Percentiles rank a stretch among this genome's conserved stretches.
Conservation (phyloP, 2,797 vertebrate genomes). For the Euphonia xanthogaster region DNA sequence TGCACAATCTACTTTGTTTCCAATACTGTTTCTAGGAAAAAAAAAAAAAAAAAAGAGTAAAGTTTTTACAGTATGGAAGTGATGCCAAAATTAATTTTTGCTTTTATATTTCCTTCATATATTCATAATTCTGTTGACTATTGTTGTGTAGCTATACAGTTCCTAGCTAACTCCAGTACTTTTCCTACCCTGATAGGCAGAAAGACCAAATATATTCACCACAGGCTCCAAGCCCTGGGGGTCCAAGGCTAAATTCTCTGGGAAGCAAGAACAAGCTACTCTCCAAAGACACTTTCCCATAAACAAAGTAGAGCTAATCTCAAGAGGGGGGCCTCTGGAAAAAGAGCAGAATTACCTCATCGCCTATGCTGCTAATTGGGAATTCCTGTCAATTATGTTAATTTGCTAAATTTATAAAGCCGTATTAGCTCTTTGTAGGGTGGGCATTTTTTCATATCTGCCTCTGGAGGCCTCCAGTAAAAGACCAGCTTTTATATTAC, state of each 20-base stretch:
- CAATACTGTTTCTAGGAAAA: background rate
- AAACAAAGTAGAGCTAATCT: background rate
- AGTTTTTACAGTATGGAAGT: background rate
- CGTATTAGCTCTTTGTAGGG: no score
- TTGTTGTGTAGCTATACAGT: background rate
- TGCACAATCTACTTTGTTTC: background rate
- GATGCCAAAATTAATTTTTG: background rate
- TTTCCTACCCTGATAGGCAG: background rate
- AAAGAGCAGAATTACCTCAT: background rate
- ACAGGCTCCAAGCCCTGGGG: background rate
- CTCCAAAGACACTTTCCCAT: background rate
- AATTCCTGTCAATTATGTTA: background rate
- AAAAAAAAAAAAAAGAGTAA: background rate
- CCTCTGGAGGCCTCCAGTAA: background rate
- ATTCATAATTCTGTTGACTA: background rate
- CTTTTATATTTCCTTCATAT: background rate
- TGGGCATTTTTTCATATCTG: background rate
- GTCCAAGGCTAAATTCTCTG: background rate
- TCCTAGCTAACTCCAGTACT: background rate
- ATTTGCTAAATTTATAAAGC: background rate
- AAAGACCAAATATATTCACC: background rate
- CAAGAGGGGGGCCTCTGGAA: background rate
- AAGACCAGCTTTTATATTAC: background rate
- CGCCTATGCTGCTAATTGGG: background rate
- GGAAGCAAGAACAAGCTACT: background rate